Evolutionary conservation across 2,888 invertebrate species (phyloP), one percentile per base, ranked within the genome.

Genomic region (Phengaris alcon): DNA sequence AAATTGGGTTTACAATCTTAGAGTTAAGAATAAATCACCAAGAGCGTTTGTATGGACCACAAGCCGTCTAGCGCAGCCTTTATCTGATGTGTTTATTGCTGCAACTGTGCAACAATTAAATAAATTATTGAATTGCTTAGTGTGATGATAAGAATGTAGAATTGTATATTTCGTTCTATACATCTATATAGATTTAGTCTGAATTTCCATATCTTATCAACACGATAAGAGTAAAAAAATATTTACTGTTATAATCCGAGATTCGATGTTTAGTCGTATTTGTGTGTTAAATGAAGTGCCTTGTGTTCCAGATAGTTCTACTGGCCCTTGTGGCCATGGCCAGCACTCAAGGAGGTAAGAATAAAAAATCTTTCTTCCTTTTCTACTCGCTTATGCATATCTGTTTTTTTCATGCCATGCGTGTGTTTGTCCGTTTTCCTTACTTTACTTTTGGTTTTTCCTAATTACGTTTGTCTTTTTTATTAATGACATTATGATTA

Each of bases 281-380:
- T 22, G 57, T 57, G 55, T 48, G 13, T 55, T 59, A n/a, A 70
- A 75, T 75, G 75, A 75, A 72, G 70, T 75, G 44, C 52, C 35
- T 78, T 69, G 55, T 75, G 35, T 77, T 77, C 78, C 87, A 87
- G 87, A 78, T 86, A 15, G 76, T 87, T 75, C 77, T 84, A 9
- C 74, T 86, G 69, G 84, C 81, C 51, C 68, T 86, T 7, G 77
- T 85, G 74, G 86, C 84, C 74, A 83, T 87, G 82, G 84, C 82
- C 46, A 80, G 78, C 13, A 81, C 82, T 10, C 83, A 83, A 75
- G 80, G 80, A 75, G 76, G 70, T 57, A 70, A 57, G 68, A 48
- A 59, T 55, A 54, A 68, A 68, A 68, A 12, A 68, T 51, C 2
- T 22, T 35, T n/a, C 22, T 22, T 22, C 22, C 22, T 44, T 22